Percentiles rank a stretch among this genome's conserved stretches.
phyloP scores from a whole-genome alignment of 2,888 invertebrate genomes.

The Aspidiotus rigidus region DNA sequence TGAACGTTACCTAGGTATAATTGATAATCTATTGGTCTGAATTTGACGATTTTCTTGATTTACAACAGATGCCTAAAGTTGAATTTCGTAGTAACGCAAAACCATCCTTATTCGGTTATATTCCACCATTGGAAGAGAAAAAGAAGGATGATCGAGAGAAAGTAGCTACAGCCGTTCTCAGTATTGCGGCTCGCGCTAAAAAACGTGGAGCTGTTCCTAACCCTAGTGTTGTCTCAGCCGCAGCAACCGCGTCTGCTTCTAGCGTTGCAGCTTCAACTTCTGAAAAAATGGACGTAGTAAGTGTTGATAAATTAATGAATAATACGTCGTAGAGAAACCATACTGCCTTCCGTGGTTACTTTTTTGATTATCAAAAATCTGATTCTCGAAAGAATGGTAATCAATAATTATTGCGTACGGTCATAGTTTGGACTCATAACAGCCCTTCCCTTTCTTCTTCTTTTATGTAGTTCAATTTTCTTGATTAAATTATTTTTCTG shows the following conservation, averaged over 20 bases:
- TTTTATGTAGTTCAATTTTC: neutral
- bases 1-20: too few species aligned
- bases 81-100: slow-evolving; percentile 86
- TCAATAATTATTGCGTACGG: neutral
- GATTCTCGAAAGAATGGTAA: neutral
- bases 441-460: too few species aligned
- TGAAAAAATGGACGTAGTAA: slow-evolving; percentile 75
- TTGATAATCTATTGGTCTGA: neutral
- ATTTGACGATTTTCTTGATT: neutral
- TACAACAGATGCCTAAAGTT: slow-evolving; percentile 71
- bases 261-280: slow-evolving; percentile 46
- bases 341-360: too few species aligned
- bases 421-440: too few species aligned
- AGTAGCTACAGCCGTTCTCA: slow-evolving; percentile 93
- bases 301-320: slow-evolving; percentile 40
- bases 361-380: neutral
- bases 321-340: too few species aligned
- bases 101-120: slow-evolving; percentile 92
- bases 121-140: slow-evolving; percentile 93
- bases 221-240: slow-evolving; percentile 36
- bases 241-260: slow-evolving; percentile 16
- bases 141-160: slow-evolving; percentile 96
- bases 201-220: slow-evolving; percentile 48
- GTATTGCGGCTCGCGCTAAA: slow-evolving; percentile 82
- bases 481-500: slow-evolving; percentile 13